Evolutionary conservation across 2,888 invertebrate genomes (phyloP).

Genomic region (Seira ritae): DNA sequence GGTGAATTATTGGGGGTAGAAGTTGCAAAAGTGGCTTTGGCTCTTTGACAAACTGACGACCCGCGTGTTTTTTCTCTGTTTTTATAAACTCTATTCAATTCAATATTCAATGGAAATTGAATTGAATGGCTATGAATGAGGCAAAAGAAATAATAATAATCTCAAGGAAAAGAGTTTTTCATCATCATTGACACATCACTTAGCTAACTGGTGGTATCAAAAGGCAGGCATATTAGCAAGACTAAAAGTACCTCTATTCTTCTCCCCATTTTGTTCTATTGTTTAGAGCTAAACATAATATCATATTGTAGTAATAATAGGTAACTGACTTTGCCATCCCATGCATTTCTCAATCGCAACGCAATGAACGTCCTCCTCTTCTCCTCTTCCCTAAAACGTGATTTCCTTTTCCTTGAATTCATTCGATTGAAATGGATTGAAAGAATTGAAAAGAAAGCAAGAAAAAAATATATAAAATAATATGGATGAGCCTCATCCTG

Average conservation of each 20-base stretch:
- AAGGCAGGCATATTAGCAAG: constrained; percentile 15
- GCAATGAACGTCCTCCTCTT: too few relatives aligned
- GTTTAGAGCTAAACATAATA: constrained; percentile 6
- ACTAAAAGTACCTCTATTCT: constrained; percentile 47
- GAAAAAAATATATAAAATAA: constrained; percentile 21
- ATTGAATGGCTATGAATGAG: not conserved
- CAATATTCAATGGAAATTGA: not conserved
- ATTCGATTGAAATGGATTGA: not conserved
- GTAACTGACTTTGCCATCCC: constrained; percentile 9
- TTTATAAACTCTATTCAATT: not conserved
- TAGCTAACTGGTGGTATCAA: too few relatives aligned
- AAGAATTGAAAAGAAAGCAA: constrained; percentile 33
- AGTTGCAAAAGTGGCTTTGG: too few relatives aligned
- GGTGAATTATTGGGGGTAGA: too few relatives aligned
- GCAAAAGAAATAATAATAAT: too few relatives aligned
- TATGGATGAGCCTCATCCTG: constrained; percentile 19
- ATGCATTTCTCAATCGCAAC: constrained; percentile 38
- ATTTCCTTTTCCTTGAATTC: constrained; percentile 44
- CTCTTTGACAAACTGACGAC: not conserved
- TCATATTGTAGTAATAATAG: too few relatives aligned
- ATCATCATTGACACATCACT: not conserved
- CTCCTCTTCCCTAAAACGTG: constrained; percentile 40
- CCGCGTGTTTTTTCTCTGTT: too few relatives aligned
- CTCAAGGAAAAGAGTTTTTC: not conserved
- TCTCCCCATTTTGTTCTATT: constrained; percentile 20